phyloP scores from a whole-genome alignment of 2,888 invertebrate genomes.

The Trilocha varians region DNA sequence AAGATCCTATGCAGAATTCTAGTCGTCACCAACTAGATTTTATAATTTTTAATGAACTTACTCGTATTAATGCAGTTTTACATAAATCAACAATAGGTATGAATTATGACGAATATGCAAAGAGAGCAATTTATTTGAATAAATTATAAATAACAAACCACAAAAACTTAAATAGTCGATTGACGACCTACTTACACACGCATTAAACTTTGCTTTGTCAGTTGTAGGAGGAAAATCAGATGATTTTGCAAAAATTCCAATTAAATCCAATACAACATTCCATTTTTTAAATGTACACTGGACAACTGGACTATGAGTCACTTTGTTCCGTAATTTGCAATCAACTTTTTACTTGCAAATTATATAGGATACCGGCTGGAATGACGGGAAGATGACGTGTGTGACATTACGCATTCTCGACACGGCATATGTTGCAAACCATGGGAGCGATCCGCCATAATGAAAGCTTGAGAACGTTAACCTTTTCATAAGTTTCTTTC shows the following conservation, averaged over 20 bases:
- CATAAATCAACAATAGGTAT: too few relatives aligned
- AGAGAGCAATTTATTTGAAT: too few relatives aligned
- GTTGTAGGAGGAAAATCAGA: conserved; percentile 1
- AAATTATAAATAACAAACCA: too few relatives aligned
- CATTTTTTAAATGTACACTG: conserved; percentile 13
- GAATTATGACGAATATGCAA: too few relatives aligned
- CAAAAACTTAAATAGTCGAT: too few relatives aligned
- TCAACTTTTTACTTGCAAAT: conserved; percentile 20
- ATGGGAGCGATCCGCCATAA: background rate
- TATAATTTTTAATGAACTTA: too few relatives aligned
- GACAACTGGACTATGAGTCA: conserved; percentile 18
- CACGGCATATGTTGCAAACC: conserved; percentile 13
- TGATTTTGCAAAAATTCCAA: background rate
- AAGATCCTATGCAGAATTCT: too few relatives aligned
- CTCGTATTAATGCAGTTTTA: too few relatives aligned
- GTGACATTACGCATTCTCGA: conserved; percentile 32
- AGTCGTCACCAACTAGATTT: too few relatives aligned
- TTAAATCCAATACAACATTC: background rate
- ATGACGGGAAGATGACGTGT: conserved; percentile 33
- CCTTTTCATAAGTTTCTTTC: background rate
- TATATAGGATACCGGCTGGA: conserved; percentile 31
- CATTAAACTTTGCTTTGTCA: too few relatives aligned
- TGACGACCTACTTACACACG: too few relatives aligned
- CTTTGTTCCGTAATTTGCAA: conserved; percentile 21
- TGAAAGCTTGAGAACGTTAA: background rate